phyloP scores from a whole-genome alignment of 2,113 vertebrate species.

The Saguinus midas region DNA sequence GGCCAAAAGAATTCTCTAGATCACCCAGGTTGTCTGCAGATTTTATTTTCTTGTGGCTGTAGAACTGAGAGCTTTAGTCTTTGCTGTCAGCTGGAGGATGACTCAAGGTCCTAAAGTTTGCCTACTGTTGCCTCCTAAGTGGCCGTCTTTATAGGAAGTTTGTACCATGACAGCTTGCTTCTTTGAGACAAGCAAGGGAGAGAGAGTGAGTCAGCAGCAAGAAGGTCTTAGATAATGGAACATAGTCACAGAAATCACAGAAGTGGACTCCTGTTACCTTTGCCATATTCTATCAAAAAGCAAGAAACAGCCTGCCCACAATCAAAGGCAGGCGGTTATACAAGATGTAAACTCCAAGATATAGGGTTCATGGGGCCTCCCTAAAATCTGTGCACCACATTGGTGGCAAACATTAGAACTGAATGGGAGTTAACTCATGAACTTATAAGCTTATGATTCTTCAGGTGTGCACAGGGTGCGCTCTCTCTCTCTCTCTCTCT shows the following conservation, averaged over 20 bases:
- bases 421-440: background rate
- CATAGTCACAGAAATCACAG: background rate
- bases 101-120: background rate
- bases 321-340: background rate
- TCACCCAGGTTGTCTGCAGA: too few relatives aligned
- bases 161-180: background rate
- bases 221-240: background rate
- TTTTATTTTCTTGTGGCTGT: background rate
- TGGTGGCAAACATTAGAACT: background rate
- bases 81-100: background rate
- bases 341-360: background rate
- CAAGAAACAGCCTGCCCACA: background rate
- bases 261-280: background rate
- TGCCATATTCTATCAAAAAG: background rate
- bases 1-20: background rate
- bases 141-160: background rate
- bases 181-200: background rate
- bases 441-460: background rate
- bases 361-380: too few relatives aligned
- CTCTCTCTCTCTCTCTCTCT: too few relatives aligned
- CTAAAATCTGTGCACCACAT: background rate
- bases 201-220: background rate
- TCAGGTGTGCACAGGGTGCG: background rate
- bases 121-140: background rate
- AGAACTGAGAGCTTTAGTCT: background rate